Base-by-base conservation (phyloP, 2,888 invertebrate species). In the Peribatodes rhomboidaria region DNA sequence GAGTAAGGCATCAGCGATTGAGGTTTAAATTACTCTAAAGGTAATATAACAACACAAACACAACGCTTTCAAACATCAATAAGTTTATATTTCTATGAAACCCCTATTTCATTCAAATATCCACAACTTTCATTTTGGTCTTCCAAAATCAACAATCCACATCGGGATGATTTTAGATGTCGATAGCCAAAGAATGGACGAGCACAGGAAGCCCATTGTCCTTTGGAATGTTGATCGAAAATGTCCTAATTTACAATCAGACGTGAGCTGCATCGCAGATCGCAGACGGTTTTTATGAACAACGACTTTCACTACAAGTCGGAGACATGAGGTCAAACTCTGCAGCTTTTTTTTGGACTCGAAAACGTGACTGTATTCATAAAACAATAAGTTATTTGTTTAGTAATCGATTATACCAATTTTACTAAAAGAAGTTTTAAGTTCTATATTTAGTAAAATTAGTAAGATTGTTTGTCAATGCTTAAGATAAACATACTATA, bases 281-380 rank as follows among this genome's bases (percentile, higher is more conserved):
- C 69, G 41, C 71, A 74, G 70, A 67, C 62, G 69, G 71, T 79
- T 82, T 80, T 79, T 82, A 77, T 81, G 74, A 76, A 77, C 73
- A 68, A 67, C 66, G 68, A 82, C 82, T 83, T 83, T 83, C 83
- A 81, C 83, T 81, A 63, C 65, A 71, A 69, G 64, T 62, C 60
- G 62, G 70, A 66, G 58, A 70, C 68, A 72, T 67, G 72, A 76
- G 76, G 76, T 78, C 75, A 68, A 73, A 22, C 65, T 68, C 71
- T 74, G 71, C 67, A 57, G 65, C 59, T 71, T 74, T 77, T 74
- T 71, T 73, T 69, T 67, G 61, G 57, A 52, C 56, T 58, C 54
- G 52, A 37, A 66, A 55, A 80, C 80, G 77, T 78, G 79, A 77
- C 76, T 71, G 65, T 46, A 56, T 76, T 50, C 47, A 60, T 59